Base-by-base conservation (phyloP, 2,888 invertebrate genomes). In the Neuroscelio doddi region DNA sequence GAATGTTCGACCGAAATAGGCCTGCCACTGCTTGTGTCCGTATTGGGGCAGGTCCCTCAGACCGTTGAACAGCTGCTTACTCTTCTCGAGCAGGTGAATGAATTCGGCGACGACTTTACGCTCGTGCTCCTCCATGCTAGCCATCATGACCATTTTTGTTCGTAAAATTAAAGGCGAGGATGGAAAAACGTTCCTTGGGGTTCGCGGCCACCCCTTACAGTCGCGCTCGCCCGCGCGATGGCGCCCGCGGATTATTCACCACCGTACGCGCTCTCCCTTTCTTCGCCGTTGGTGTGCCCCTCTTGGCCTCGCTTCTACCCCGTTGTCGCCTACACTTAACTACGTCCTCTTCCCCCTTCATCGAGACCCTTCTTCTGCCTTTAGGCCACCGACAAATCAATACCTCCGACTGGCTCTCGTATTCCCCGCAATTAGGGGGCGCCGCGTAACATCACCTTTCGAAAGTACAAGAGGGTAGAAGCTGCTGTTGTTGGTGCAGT, bases 21-120 rank as follows among this genome's bases (percentile, higher is more conserved):
- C 93, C 86, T 97, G 97, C 97, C 97, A 98, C 85, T 97, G 96
- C 83, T 95, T 96, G 86, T 97, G 96, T 10, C 97, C 97, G 86
- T 97, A 97, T 85, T 96, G 96, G 30, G 98, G 97, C 75, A 98
- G 88, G 86, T 97, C 97, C 80, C 97, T 96, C 78, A 98, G 88
- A 71, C 97, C 97, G 87, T 97, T 98, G 86, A 98, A 98, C 66
- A 97, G 89, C 86, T 97, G 97, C 86, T 97, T 97, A 27, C 97
- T 96, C 86, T 97, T 97, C 85, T 98, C 98, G 69, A 97, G 89
- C 78, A 97, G 89, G 86, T 97, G 96, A 85, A 95, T 95, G 86
- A 98, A 98, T 86, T 98, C 97, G 85, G 94, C 91, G 72, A 97
- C 95, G 81, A 97, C 91, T 89, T 95, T 95, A 81, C 94, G 88